Conservation (phyloP, 2,888 invertebrate genomes). For the Clusia tigrina region DNA sequence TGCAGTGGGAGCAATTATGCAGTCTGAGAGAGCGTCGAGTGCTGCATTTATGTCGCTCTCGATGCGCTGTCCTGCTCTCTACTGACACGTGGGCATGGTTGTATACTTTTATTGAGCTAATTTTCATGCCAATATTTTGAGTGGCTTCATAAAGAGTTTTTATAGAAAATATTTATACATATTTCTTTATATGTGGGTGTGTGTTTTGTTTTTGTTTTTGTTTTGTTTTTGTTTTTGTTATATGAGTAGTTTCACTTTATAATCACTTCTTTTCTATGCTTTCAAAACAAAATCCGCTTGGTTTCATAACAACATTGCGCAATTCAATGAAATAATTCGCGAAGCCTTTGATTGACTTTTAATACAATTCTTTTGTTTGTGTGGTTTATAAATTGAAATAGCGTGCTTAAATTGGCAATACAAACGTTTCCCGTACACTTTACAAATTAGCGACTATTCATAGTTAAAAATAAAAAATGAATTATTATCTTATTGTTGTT, state of each 20-base stretch:
- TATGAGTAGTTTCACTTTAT: not conserved
- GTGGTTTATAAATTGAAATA: not conserved
- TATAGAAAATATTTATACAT: slow-evolving; percentile 6
- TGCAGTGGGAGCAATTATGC: too few relatives aligned
- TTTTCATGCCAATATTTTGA: not conserved
- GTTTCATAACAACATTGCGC: not conserved
- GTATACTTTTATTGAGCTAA: not conserved
- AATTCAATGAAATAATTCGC: not conserved
- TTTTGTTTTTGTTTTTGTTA: not conserved
- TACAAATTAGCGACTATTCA: not conserved
- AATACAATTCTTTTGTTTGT: not conserved
- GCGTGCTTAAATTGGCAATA: not conserved
- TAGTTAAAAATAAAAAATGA: not conserved
- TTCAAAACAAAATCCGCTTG: too few relatives aligned
- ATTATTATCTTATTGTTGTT: too few relatives aligned
- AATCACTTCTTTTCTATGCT: not conserved
- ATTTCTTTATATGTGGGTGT: too few relatives aligned
- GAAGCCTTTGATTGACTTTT: slow-evolving; percentile 1
- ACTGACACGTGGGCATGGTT: too few relatives aligned
- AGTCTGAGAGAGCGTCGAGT: too few relatives aligned
- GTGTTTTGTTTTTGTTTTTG: too few relatives aligned
- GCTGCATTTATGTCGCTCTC: not conserved
- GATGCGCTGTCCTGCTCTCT: too few relatives aligned
- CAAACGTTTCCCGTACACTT: slow-evolving; percentile 1
- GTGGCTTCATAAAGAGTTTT: not conserved